Conservation (phyloP, 2,888 invertebrate genomes). For the Eremobia ochroleuca region DNA sequence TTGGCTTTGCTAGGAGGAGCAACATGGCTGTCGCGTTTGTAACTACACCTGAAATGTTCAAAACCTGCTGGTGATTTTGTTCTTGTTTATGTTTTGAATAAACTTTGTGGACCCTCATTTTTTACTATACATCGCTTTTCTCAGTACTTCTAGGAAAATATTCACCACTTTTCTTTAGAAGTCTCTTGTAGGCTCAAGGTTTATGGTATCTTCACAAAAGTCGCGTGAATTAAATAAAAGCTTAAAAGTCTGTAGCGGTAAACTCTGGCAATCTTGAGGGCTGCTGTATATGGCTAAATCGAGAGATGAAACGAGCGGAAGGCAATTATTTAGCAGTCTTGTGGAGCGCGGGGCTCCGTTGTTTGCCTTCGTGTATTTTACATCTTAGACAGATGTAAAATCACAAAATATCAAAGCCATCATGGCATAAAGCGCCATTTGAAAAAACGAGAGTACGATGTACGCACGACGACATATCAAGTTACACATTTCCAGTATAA, state of each 20-base stretch:
- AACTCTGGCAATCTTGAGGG: background rate
- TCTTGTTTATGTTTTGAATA: background rate
- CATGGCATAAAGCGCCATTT: background rate
- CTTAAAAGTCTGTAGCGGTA: background rate
- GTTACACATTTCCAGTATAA: no score
- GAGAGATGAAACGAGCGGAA: conserved; percentile 15
- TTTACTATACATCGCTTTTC: background rate
- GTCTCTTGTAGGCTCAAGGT: background rate
- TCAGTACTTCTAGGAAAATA: background rate
- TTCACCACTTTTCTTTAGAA: background rate
- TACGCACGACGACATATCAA: background rate
- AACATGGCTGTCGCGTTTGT: background rate
- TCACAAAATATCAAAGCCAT: background rate
- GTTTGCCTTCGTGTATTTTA: conserved; percentile 2
- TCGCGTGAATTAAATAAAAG: background rate
- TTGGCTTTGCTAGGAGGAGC: background rate
- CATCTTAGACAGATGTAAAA: no score
- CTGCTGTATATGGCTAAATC: background rate
- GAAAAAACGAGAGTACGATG: background rate
- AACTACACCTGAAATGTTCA: background rate
- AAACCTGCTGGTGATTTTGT: background rate
- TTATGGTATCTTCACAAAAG: background rate
- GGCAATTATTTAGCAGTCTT: conserved; percentile 1
- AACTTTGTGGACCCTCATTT: background rate
- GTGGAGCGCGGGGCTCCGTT: conserved; percentile 1